phyloP scores from a whole-genome alignment of 2,888 invertebrate genomes.

The Lysandra bellargus region DNA sequence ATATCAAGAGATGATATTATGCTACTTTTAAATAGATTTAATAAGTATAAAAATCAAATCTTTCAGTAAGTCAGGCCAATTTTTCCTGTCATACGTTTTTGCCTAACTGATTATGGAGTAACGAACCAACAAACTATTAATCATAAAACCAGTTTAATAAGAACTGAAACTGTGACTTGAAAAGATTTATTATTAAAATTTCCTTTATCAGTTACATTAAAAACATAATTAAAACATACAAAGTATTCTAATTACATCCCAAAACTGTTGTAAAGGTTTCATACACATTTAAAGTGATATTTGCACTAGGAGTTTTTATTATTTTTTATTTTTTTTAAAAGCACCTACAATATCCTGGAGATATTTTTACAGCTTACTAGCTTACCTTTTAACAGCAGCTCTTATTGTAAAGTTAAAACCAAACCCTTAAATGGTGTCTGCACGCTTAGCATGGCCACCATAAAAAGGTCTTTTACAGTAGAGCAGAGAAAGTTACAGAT shows the following conservation, averaged over 20 bases:
- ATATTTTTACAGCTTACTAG: background rate
- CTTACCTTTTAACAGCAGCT: background rate
- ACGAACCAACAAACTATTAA: background rate
- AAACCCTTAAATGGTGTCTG: background rate
- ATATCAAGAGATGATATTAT: background rate
- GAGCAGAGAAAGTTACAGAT: too few species aligned
- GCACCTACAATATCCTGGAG: background rate
- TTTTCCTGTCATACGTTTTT: background rate
- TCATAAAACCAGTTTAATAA: too few species aligned
- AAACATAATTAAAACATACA: too few species aligned
- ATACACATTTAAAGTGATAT: background rate
- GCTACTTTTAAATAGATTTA: background rate
- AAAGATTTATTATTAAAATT: background rate
- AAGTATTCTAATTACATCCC: too few species aligned
- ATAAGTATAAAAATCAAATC: background rate
- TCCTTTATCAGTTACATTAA: background rate
- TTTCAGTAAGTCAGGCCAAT: background rate
- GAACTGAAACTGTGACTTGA: too few species aligned
- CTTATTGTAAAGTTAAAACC: background rate
- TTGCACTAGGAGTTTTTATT: background rate
- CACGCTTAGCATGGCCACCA: too few species aligned
- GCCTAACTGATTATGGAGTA: background rate
- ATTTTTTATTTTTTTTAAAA: background rate
- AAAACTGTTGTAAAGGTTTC: background rate
- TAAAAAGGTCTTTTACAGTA: too few species aligned